These are phyloP conservation scores for Rotaria socialis DNA, from an alignment of 2,888 invertebrate species.

Conservation along the genomic window DNA sequence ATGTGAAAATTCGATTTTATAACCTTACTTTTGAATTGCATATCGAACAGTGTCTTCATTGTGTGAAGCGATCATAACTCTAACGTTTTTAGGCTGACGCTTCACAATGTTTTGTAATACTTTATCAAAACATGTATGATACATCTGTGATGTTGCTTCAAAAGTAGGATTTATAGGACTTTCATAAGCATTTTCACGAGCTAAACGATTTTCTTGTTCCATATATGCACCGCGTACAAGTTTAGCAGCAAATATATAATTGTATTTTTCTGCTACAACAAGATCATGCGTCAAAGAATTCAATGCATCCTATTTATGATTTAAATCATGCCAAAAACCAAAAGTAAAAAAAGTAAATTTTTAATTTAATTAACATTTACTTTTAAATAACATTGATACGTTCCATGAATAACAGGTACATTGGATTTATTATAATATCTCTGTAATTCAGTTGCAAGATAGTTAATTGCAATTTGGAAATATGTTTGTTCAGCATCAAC, in stretches of 20 bases:
- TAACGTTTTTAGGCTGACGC: slow-evolving; percentile 55
- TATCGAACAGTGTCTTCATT: slow-evolving; percentile 96
- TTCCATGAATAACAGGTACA: slow-evolving; percentile 85
- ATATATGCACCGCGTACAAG: no score
- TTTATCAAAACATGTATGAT: slow-evolving; percentile 68
- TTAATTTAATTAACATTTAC: slow-evolving; percentile 48
- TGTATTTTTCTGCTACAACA: slow-evolving; percentile 87
- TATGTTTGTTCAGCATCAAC: slow-evolving; percentile 98
- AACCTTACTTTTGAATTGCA: slow-evolving; percentile 74
- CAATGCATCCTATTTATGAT: slow-evolving; percentile 66
- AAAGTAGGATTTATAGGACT: slow-evolving; percentile 86
- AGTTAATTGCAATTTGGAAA: slow-evolving; percentile 96
- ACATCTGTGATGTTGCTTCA: slow-evolving; percentile 88
- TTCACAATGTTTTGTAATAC: slow-evolving; percentile 50
- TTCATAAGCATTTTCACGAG: slow-evolving; percentile 81
- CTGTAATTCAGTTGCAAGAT: slow-evolving; percentile 93
- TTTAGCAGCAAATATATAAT: slow-evolving; percentile 74
- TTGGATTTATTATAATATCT: slow-evolving; percentile 81
- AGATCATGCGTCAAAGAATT: slow-evolving; percentile 83
- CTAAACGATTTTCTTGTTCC: slow-evolving; percentile 80
- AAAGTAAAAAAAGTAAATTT: no score
- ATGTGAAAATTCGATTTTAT: neutral
- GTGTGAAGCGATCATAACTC: slow-evolving; percentile 95
- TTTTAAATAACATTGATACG: slow-evolving; percentile 94
- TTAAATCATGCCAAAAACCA: no score